These are phyloP conservation scores for Tholera decimalis DNA, from an alignment of 2,888 invertebrate genomes.

Conservation along the genomic window DNA sequence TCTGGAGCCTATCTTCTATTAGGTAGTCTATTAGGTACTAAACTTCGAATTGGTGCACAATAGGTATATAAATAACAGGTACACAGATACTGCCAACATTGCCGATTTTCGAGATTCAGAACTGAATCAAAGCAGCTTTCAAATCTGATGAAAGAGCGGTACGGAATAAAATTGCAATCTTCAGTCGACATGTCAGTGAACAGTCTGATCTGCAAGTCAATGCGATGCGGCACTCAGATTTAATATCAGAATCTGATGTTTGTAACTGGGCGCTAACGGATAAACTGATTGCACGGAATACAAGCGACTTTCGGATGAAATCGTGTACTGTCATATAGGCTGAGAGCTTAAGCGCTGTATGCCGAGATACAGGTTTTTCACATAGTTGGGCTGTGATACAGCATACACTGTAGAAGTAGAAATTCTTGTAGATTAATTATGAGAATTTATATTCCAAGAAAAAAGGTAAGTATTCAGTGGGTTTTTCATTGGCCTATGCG, in stretches of 20 bases:
- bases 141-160: slow-evolving; percentile 37
- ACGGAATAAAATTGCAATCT: slow-evolving; percentile 50
- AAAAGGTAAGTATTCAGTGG: neutral
- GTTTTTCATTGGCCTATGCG: no score
- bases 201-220: slow-evolving; percentile 57
- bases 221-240: slow-evolving; percentile 31
- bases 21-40: neutral
- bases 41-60: neutral
- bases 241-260: slow-evolving; percentile 38
- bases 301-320: neutral
- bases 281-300: slow-evolving; percentile 2
- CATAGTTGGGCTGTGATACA: no score
- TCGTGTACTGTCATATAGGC: no score
- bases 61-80: neutral
- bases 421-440: no score
- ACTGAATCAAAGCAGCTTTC: slow-evolving; percentile 42
- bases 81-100: neutral
- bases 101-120: slow-evolving; percentile 25
- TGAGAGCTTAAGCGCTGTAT: no score
- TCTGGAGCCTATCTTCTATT: neutral
- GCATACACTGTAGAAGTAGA: no score
- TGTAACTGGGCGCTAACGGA: slow-evolving; percentile 13
- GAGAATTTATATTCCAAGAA: no score
- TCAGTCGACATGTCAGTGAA: slow-evolving; percentile 37
- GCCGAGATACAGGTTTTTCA: no score